Evolutionary conservation across 2,888 invertebrate genomes (phyloP).

Genomic region (Drosophila maculinotata): DNA sequence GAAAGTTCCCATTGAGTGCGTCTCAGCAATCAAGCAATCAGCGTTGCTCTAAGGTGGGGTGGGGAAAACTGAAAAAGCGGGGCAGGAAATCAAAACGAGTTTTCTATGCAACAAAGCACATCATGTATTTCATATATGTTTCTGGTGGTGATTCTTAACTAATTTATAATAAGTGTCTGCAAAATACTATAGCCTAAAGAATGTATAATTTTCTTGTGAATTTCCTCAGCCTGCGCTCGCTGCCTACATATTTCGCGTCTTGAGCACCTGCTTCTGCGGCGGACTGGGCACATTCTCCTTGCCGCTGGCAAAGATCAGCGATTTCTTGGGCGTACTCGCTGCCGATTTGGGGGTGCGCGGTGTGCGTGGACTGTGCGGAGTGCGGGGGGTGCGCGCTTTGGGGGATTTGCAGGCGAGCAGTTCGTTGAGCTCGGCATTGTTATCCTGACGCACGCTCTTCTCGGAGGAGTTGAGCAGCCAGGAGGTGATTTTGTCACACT

Average conservation of each 20-base stretch:
- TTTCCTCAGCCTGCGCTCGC: not conserved
- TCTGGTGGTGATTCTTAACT: slow-evolving; percentile 51
- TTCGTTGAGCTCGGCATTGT: slow-evolving; percentile 76
- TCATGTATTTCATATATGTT: slow-evolving; percentile 48
- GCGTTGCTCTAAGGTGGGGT: slow-evolving; percentile 35
- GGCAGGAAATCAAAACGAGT: slow-evolving; percentile 63
- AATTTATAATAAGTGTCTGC: slow-evolving; percentile 43
- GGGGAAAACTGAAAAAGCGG: slow-evolving; percentile 25
- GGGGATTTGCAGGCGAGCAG: slow-evolving; percentile 70
- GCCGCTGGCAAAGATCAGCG: slow-evolving; percentile 82
- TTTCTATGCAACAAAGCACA: slow-evolving; percentile 45
- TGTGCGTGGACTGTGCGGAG: slow-evolving; percentile 75
- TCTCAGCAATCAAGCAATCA: slow-evolving; percentile 61
- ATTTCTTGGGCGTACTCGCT: slow-evolving; percentile 83
- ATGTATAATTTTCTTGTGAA: not conserved
- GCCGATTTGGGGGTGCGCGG: slow-evolving; percentile 68
- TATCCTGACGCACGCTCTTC: slow-evolving; percentile 79
- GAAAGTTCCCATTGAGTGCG: slow-evolving; percentile 62
- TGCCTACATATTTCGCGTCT: slow-evolving; percentile 81
- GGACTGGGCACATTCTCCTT: slow-evolving; percentile 84
- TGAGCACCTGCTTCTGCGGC: slow-evolving; percentile 83
- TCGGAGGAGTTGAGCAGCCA: slow-evolving; percentile 82
- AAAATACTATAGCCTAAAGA: slow-evolving; percentile 54
- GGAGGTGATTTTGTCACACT: slow-evolving; percentile 83
- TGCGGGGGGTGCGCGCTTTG: slow-evolving; percentile 66